Percentiles rank a stretch among this genome's conserved stretches.
Evolutionary conservation across 1,140 invertebrate species (phyloP).

Genomic region (Wiebesia pumilae): DNA sequence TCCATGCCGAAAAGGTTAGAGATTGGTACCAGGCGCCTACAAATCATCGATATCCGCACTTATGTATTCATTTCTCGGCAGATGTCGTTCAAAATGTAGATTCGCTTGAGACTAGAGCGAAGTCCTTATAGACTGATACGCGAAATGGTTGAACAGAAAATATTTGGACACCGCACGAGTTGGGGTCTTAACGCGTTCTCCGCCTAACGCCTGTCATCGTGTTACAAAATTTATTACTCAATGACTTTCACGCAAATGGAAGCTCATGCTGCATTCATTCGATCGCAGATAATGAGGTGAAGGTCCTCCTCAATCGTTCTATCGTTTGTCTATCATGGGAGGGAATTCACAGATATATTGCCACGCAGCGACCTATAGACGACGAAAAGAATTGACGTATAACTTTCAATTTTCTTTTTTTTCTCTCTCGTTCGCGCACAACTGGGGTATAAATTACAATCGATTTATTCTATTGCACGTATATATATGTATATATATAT

Average conservation of each 20-base stretch:
- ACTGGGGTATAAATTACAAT: background rate
- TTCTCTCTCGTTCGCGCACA: background rate
- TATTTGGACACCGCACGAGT: constrained; percentile 24
- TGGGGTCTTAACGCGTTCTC: constrained; percentile 5
- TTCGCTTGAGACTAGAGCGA: too few species aligned
- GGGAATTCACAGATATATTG: constrained; percentile 33
- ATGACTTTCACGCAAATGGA: constrained; percentile 61
- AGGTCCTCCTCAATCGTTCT: constrained; percentile 25
- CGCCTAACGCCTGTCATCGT: background rate
- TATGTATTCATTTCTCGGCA: too few species aligned
- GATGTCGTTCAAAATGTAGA: too few species aligned
- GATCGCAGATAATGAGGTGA: background rate
- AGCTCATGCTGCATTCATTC: background rate
- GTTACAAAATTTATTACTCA: constrained; percentile 57
- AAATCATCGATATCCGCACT: constrained; percentile 7
- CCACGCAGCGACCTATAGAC: constrained; percentile 33
- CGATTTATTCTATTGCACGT: constrained; percentile 21
- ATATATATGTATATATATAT: constrained; percentile 16
- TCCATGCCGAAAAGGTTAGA: constrained; percentile 30
- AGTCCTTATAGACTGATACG: background rate
- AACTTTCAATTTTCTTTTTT: background rate
- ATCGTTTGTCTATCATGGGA: too few species aligned
- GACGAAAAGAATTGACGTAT: background rate
- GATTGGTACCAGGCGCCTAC: background rate
- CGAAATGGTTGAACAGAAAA: background rate